Base-by-base conservation (phyloP, 2,797 vertebrate species). In the Presbytis comata region DNA sequence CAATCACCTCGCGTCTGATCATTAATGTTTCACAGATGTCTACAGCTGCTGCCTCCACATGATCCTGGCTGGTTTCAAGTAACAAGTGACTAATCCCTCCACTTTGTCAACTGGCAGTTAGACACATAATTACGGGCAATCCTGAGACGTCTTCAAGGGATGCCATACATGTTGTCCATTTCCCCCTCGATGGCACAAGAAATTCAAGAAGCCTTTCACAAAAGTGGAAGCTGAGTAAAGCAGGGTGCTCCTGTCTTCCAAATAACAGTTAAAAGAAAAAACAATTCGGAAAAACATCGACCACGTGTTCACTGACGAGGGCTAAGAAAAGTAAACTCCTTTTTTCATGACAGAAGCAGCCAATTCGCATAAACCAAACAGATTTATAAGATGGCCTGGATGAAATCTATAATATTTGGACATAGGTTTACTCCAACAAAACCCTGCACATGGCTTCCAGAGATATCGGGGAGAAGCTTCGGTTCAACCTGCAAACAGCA, bases 41-140 rank as follows among this genome's bases (percentile, higher is more conserved):
- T 36, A 19, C 28, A 50, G 92, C 95, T 76, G 44, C 95, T 33
- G 26, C 61, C 89, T 86, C 87, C 19, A 36, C 79, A n/a, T 0
- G 39, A 53, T 89, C 82, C 92, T 86, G 83, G 75, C 72, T 46
- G 79, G 81, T 95, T 85, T 97, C 95, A 57, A 4, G 33, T 83
- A 79, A 91, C 85, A 53, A 72, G 67, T 24, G 0, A 64, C 89
- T 93, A 89, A 96, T 88, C 84, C 86, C 81, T 82, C 74, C 48
- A 93, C 93, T 97, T 74, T 55, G 96, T 95, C 92, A 67, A 39
- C 44, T 76, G 89, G 88, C 44, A 88, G 64, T 39, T 48, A 94
- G 74, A 87, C n/a, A 53, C 39, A 41, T 30, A 89, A 89, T 85
- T 44, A 74, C 57, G 74, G 93, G 79, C 67, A 53, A 82, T 84